Evolutionary conservation across 2,888 invertebrate genomes (phyloP), one percentile per base, ranked within the genome.

Genomic region (Eurois occulta): DNA sequence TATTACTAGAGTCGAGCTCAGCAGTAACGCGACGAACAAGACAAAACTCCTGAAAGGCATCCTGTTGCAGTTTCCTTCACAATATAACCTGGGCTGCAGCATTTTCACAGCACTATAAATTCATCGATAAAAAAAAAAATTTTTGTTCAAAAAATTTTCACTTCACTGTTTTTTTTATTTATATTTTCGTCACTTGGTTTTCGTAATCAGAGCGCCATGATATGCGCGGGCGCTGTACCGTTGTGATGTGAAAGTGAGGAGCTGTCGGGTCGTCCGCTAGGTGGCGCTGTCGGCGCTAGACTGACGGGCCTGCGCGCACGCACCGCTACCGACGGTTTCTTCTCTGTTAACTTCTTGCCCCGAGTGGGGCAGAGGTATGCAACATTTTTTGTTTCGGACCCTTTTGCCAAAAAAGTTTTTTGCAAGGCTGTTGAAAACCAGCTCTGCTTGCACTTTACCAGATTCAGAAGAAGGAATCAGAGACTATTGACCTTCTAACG

Each of bases 41-140:
- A 92, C 84, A 84, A 90, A 89, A 89, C 91, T 91, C 91, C 91
- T 92, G 85, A 84, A 84, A 85, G 81, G 83, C 88, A 91, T 91
- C 91, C 90, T 84, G 76, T 38, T 87, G 91, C 91, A 92, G 91
- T 89, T 88, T 91, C 93, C 88, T 87, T 88, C 94, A 95, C 95
- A 92, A 90, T 90, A 90, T 92, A 95, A 93, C 94, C 95, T 96
- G 67, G 95, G 95, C 91, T 95, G 95, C 74, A 96, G 94, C 96
- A 96, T 96, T 91, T 91, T 90, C 90, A 88, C 88, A 81, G 80
- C 88, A 88, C 89, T 85, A 86, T 60, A 84, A 88, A 93, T 90
- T 91, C 93, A 91, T 91, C 91, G 90, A 91, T 65, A 69, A 88
- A 90, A 90, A 86, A 89, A 86, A 83, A 74, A 38, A 84, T 74